Base-by-base conservation (phyloP, 2,113 vertebrate genomes). In the Alces alces region DNA sequence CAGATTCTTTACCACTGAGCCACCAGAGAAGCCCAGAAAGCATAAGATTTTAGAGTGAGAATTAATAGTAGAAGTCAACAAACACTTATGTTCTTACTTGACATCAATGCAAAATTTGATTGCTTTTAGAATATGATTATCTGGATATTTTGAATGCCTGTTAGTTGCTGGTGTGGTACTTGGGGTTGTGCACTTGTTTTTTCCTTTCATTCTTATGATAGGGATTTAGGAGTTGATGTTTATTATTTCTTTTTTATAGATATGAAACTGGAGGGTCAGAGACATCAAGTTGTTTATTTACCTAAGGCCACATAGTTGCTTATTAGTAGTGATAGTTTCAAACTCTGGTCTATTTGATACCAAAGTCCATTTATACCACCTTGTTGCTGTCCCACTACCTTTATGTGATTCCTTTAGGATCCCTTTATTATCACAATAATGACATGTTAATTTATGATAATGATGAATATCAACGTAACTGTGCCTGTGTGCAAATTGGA, bases 171-270 rank as follows among this genome's bases (percentile, higher is more conserved):
- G 88, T 84, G 76, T 36, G 50, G 11, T 88, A 52, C 30, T n/a
- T n/a, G 88, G 86, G 54, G 15, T 27, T 95, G 64, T 88, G 50
- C 2, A 23, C 14, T 50, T 97, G 43, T 76, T 96, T 96, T 95
- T 45, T 91, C 45, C 55, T 95, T 92, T 95, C 73, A 66, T 88
- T 50, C 57, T 97, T 89, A 76, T 57, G 33, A 43, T 87, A 87
- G 91, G 12, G 19, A 7, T 27, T 78, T 96, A 66, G 78, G 86
- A 47, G 25, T 45, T 86, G 78, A 66, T 61, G 88, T 93, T 92
- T 82, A 96, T 97, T 86, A 93, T 84, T 93, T 87, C 83, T 55
- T 86, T 92, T 94, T 92, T 86, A 92, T 80, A 85, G 43, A 86
- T 47, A 45, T 8, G 43, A 54, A 92, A 95, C 60, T 80, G 39